A percentile compares a stretch with the other conserved stretches of the same genome.
Conservation (phyloP, 2,797 vertebrate genomes). For the Danio kyathit region DNA sequence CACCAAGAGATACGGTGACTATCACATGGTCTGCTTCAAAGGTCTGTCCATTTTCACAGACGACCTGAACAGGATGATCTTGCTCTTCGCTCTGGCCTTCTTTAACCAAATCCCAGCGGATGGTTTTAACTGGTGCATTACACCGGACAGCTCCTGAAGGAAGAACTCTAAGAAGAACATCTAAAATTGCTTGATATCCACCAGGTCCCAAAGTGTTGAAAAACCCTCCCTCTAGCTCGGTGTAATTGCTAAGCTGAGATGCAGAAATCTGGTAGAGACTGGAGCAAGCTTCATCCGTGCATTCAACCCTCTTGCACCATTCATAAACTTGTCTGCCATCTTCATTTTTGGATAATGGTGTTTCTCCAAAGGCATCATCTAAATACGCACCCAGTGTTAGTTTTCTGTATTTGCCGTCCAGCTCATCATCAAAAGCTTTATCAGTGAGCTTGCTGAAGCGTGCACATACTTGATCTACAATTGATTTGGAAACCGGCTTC, state of each 20-base stretch:
- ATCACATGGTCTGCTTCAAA: constrained; percentile 72
- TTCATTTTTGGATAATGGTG: constrained; percentile 44
- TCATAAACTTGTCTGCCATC: constrained; percentile 64
- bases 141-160: constrained; percentile 58
- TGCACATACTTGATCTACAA: constrained; percentile 64
- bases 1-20: constrained; percentile 69
- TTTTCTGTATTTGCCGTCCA: constrained; percentile 52
- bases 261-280: constrained; percentile 73
- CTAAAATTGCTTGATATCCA: constrained; percentile 69
- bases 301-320: constrained; percentile 73
- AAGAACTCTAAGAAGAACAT: constrained; percentile 61
- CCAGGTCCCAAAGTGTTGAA: constrained; percentile 68
- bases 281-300: constrained; percentile 71
- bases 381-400: constrained; percentile 68
- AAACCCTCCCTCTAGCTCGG: constrained; percentile 67
- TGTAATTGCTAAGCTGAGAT: constrained; percentile 65
- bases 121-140: constrained; percentile 59
- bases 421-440: constrained; percentile 63
- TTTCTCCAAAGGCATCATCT: constrained; percentile 63
- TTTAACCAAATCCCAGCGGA: constrained; percentile 62
- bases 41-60: constrained; percentile 66
- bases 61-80: constrained; percentile 55
- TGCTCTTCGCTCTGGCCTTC: neutral
- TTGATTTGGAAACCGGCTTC: constrained; percentile 50
- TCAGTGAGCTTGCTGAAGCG: constrained; percentile 66